phyloP scores from a whole-genome alignment of 2,888 invertebrate species.

The Chymomyza procnemis region DNA sequence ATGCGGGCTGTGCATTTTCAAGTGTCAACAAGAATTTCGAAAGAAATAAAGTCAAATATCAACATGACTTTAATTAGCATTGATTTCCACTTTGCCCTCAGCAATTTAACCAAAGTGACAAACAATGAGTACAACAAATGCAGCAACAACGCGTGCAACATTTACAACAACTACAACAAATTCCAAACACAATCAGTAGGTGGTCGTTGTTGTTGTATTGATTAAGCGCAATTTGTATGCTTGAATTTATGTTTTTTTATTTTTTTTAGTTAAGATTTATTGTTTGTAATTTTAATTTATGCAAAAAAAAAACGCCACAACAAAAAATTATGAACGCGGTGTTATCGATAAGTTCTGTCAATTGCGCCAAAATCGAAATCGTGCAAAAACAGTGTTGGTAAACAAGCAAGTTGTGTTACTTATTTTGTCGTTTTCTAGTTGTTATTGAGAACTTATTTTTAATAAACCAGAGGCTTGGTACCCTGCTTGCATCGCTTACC shows the following conservation, averaged over 20 bases:
- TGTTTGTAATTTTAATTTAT: neutral
- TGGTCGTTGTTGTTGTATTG: neutral
- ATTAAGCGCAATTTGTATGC: neutral
- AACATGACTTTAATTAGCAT: constrained; percentile 60
- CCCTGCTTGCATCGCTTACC: no score
- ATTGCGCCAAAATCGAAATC: neutral
- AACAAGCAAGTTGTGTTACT: no score
- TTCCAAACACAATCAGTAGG: neutral
- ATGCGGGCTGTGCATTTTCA: constrained; percentile 52
- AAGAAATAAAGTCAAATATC: constrained; percentile 40
- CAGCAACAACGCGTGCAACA: neutral
- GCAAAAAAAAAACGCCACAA: neutral
- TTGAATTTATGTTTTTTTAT: neutral
- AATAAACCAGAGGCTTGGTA: no score
- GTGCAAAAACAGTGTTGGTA: neutral
- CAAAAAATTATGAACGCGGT: neutral
- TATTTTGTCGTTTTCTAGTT: no score
- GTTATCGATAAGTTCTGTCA: neutral
- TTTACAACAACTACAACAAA: neutral
- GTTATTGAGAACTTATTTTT: no score
- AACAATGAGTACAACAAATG: neutral
- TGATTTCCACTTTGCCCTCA: constrained; percentile 59
- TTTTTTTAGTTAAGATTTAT: neutral
- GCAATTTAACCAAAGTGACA: constrained; percentile 31
- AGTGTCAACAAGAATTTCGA: constrained; percentile 38